Evolutionary conservation across 2,888 invertebrate genomes (phyloP), one percentile per base, ranked within the genome.

Genomic region (Galeruca laticollis): DNA sequence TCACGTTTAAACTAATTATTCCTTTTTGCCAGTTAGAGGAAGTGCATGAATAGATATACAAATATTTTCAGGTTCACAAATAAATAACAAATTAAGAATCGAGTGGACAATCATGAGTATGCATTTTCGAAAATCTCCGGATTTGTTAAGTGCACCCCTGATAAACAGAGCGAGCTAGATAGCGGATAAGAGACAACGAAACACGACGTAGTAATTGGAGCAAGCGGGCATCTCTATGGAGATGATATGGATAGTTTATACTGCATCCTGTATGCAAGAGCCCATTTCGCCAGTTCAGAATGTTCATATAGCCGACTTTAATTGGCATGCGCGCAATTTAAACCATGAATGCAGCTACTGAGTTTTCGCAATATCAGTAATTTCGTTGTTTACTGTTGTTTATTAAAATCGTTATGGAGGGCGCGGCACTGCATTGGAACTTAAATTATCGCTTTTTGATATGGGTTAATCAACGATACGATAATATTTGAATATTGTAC

Each of bases 311-410:
- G 79, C 78, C 76, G 74, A 73, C 76, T 74, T 78, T 83, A 83
- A 83, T 83, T 83, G 83, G 82, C 81, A 82, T 81, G 80, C 78
- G 79, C 75, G 76, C 79, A 75, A 71, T 76, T 78, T 73, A 79
- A 77, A 75, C 79, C 77, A 79, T 78, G 79, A 78, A 79, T 78
- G 75, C 73, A 69, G 78, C 79, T 77, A 75, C 76, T 75, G 75
- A 76, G 76, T 79, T 79, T 78, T 78, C 79, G 79, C 77, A 75
- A 77, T 79, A 79, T 79, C 79, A 79, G 77, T 79, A 76, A 75
- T 78, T 79, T 71, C 68, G 51, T 71, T 79, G 75, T 77, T 77
- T 72, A 76, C 68, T 74, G 71, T 75, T 75, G 74, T 76, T 76
- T 74, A 76, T 70, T 71, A 63, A 70, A 76, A 71, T 67, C 64